These are phyloP conservation scores for Myotis findleyi DNA, from an alignment of 2,797 vertebrate genomes.

Conservation along the genomic window DNA sequence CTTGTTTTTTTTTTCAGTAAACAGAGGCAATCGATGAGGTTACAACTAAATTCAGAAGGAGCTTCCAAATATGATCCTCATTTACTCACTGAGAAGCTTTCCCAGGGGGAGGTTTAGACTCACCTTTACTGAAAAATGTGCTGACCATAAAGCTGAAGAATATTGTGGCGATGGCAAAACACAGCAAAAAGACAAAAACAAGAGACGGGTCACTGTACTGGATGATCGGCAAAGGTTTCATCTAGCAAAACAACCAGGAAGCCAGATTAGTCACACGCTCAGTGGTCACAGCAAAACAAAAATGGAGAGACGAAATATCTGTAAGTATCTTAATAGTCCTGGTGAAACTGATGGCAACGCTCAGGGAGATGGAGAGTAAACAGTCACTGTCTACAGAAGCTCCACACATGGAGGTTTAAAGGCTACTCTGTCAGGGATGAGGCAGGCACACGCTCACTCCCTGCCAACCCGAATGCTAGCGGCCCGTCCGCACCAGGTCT, in stretches of 20 bases:
- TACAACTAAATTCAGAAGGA: background rate
- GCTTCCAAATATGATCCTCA: background rate
- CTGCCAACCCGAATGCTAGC: background rate
- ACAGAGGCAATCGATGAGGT: background rate
- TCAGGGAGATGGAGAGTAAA: background rate
- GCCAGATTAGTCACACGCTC: background rate
- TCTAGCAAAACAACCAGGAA: slow-evolving; percentile 66
- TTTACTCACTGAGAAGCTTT: background rate
- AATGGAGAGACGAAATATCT: background rate
- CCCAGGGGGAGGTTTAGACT: slow-evolving; percentile 59
- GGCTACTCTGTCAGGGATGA: background rate
- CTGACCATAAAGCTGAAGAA: slow-evolving; percentile 98
- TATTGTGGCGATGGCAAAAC: slow-evolving; percentile 93
- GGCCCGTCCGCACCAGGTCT: background rate
- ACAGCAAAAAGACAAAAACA: slow-evolving; percentile 93
- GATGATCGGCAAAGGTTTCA: slow-evolving; percentile 89
- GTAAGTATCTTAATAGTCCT: background rate
- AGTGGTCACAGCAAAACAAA: background rate
- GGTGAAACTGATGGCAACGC: background rate
- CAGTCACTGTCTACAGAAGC: background rate
- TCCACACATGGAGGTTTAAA: background rate
- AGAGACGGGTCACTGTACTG: slow-evolving; percentile 94
- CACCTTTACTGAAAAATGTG: slow-evolving; percentile 96
- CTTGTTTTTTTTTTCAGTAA: background rate
- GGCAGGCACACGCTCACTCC: slow-evolving; percentile 76